Evolutionary conservation across 2,113 vertebrate species (phyloP).

Genomic region (Crotalus horridus): DNA sequence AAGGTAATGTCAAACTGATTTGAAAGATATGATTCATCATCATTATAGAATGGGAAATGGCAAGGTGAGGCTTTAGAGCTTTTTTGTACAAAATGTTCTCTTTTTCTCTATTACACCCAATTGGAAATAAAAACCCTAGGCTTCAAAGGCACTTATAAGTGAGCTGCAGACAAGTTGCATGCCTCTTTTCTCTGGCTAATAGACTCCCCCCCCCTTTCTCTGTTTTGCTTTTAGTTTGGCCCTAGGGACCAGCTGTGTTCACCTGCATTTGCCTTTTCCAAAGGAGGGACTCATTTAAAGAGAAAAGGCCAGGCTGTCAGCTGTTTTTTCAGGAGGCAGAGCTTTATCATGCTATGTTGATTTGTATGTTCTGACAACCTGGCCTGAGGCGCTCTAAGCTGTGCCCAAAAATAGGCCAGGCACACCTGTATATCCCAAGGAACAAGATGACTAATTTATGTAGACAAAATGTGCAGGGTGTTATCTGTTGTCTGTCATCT

Average conservation of each 20-base stretch:
- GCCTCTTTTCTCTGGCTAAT: neutral
- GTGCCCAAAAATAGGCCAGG: conserved; percentile 1
- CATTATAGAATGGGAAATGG: neutral
- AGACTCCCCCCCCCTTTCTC: neutral
- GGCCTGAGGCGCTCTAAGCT: neutral
- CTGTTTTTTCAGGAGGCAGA: accelerated
- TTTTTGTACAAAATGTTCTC: neutral
- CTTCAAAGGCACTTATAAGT: neutral
- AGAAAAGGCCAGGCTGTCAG: neutral
- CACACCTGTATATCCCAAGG: neutral
- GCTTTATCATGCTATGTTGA: neutral
- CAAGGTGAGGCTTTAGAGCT: conserved; percentile 1
- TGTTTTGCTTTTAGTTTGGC: neutral
- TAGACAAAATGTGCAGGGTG: conserved; percentile 32
- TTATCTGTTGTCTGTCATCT: conserved; percentile 44
- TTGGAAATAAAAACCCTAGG: neutral
- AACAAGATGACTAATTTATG: conserved; percentile 18
- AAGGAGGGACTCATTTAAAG: neutral
- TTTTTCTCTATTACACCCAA: accelerated
- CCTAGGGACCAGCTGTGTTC: neutral
- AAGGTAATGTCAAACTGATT: neutral
- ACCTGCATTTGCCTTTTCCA: neutral
- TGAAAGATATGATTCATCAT: conserved; percentile 6
- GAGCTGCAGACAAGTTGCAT: neutral
- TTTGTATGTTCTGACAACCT: neutral